Base-by-base conservation (phyloP, 2,888 invertebrate genomes). In the Caenorhabditis japonica region DNA sequence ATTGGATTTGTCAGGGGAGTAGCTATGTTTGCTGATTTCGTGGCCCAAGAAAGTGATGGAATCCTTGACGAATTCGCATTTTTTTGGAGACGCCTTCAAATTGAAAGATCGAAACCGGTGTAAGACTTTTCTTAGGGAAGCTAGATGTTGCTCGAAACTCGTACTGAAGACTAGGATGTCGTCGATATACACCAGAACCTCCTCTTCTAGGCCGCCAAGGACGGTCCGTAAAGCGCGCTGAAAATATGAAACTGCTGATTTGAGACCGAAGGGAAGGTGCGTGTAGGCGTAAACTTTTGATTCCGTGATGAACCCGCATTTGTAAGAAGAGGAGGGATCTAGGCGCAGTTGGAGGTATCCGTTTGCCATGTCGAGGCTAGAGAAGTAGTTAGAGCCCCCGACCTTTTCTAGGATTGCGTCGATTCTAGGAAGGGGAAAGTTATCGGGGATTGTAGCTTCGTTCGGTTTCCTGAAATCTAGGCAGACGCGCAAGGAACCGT, bases 401-500 rank as follows among this genome's bases (percentile, higher is more conserved):
- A 75, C 47, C 23, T 53, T 58, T n/a, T 56, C 49, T 4, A 80
- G 23, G 3, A 81, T 55, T 0, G 71, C 46, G 10, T 77, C 75
- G 7, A 80, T 75, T 25, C 73, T 30, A 0, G 77, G 77, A 3
- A 80, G 30, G 0, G 81, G 81, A 27, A 53, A 83, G 15, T 59
- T 59, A 23, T 81, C 79, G 0, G 74, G 76, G 15, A 77, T 53
- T 0, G 77, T 80, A 0, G 41, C 59, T 8, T 69, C 70, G 38
- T 81, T 81, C 0, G 77, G 43, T 27, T 58, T 53, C 1, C 81
- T 30, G 30, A 80, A 80, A 36, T 81, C 81, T 1, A 82, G 41
- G 30, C 81, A 82, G 0, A 75, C 69, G 39, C 81, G 19, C 0
- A 82, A 46, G 0, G 56, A 44, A 2, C 82, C 82, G 49, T 77